A percentile compares a stretch with the other conserved stretches of the same genome.
phyloP scores from a whole-genome alignment of 2,888 invertebrate species.

The Zygaena filipendulae region DNA sequence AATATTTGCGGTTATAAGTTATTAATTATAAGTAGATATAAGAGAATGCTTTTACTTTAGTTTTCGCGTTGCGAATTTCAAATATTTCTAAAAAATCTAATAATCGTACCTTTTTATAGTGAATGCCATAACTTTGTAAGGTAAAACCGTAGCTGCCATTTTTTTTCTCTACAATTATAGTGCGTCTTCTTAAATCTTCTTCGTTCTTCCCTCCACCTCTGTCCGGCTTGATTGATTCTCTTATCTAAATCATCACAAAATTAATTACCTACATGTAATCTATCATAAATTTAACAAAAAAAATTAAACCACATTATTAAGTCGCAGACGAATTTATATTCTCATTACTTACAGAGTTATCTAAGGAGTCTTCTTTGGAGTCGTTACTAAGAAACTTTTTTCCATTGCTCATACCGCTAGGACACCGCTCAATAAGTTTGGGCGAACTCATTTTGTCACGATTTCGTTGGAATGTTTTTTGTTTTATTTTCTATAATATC shows the following conservation, averaged over 20 bases:
- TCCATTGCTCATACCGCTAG: conserved; percentile 46
- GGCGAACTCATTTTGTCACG: conserved; percentile 49
- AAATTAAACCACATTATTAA: too few relatives aligned
- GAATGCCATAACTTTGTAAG: conserved; percentile 96
- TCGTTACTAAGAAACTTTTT: conserved; percentile 44
- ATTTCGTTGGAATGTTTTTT: too few relatives aligned
- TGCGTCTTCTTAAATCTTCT: conserved; percentile 87
- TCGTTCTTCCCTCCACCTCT: conserved; percentile 56
- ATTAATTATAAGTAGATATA: too few relatives aligned
- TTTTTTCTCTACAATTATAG: conserved; percentile 92
- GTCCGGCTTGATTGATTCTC: conserved; percentile 50
- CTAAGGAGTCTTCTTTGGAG: conserved; percentile 51
- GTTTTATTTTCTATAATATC: too few relatives aligned
- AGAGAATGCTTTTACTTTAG: too few relatives aligned
- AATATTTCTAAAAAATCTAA: neutral
- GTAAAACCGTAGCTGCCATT: conserved; percentile 95
- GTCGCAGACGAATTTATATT: neutral
- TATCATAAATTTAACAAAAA: neutral
- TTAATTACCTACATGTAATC: neutral
- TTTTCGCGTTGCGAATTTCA: too few relatives aligned
- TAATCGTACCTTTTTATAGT: conserved; percentile 79
- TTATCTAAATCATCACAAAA: too few relatives aligned
- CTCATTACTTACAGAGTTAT: conserved; percentile 47
- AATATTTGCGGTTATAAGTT: too few relatives aligned
- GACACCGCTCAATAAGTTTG: conserved; percentile 48